Conservation (phyloP, 2,113 vertebrate genomes). For the Pungitius pungitius region DNA sequence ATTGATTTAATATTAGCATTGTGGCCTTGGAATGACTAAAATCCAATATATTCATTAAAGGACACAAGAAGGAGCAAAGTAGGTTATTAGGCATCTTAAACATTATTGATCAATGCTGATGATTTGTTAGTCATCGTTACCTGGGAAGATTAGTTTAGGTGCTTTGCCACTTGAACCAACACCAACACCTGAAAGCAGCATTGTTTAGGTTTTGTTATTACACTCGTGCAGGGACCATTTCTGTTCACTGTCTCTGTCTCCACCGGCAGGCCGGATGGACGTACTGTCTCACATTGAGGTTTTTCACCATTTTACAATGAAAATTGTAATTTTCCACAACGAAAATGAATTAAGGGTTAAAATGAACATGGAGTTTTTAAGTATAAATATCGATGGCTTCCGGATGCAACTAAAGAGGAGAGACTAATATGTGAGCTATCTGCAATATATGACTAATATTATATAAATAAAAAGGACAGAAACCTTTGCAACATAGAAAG, state of each 20-base stretch:
- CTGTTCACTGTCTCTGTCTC: conserved; percentile 42
- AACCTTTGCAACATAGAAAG: neutral
- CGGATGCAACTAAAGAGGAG: conserved; percentile 39
- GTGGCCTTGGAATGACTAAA: neutral
- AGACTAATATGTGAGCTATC: conserved; percentile 7
- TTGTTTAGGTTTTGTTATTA: neutral
- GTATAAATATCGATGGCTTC: too few species aligned
- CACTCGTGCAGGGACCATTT: neutral
- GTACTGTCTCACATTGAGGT: neutral
- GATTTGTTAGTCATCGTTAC: conserved; percentile 28
- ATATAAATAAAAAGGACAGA: neutral
- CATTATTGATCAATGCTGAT: neutral
- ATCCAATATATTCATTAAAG: neutral
- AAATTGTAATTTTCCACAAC: too few species aligned
- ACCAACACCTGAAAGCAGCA: conserved; percentile 52
- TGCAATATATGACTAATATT: neutral
- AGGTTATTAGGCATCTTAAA: neutral
- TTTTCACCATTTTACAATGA: neutral
- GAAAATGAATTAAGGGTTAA: too few species aligned
- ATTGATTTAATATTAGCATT: neutral
- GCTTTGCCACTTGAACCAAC: conserved; percentile 65
- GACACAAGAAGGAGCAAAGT: neutral
- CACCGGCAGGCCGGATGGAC: conserved; percentile 50
- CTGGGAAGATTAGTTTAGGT: conserved; percentile 69
- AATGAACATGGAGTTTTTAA: too few species aligned